Percentiles rank a stretch among this genome's conserved stretches.
These are phyloP conservation scores for Lipophrys pholis DNA, from an alignment of 2,113 vertebrate genomes.

Conservation along the genomic window DNA sequence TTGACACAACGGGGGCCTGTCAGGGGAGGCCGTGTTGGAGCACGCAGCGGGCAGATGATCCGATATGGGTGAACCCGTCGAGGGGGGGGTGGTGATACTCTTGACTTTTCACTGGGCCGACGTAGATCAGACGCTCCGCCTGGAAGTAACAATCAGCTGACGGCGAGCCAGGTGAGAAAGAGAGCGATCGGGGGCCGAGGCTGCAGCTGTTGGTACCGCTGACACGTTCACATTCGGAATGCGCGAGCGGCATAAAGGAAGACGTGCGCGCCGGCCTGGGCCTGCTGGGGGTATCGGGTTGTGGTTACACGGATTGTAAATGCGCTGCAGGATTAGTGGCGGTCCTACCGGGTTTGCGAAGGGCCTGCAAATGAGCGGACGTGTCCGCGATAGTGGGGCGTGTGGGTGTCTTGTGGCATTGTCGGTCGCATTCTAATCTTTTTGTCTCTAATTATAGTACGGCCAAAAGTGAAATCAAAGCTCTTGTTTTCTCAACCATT, in stretches of 20 bases:
- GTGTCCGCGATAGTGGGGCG: constrained; percentile 7
- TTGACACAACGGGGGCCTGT: constrained; percentile 43
- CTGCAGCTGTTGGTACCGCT: constrained; percentile 52
- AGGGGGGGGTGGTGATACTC: neutral
- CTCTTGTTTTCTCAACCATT: constrained; percentile 49
- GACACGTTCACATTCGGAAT: constrained; percentile 31
- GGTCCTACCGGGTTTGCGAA: constrained; percentile 58
- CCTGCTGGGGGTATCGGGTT: constrained; percentile 68
- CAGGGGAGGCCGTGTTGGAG: constrained; percentile 41
- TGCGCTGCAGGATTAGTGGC: constrained; percentile 66
- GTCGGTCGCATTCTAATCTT: constrained; percentile 48
- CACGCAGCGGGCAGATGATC: constrained; percentile 37
- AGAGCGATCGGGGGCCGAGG: neutral
- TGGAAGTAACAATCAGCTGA: constrained; percentile 68
- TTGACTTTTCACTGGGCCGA: constrained; percentile 48
- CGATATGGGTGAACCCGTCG: constrained; percentile 41
- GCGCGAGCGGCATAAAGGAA: constrained; percentile 46
- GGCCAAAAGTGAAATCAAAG: constrained; percentile 64
- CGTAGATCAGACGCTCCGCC: constrained; percentile 31
- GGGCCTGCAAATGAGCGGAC: constrained; percentile 44
- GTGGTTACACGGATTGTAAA: constrained; percentile 66
- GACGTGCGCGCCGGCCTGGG: constrained; percentile 24
- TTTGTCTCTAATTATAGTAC: constrained; percentile 64
- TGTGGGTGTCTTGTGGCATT: constrained; percentile 44
- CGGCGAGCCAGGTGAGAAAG: constrained; percentile 76